Evolutionary conservation across 2,888 invertebrate genomes (phyloP).

Genomic region (Nipponacmea schrenckii): DNA sequence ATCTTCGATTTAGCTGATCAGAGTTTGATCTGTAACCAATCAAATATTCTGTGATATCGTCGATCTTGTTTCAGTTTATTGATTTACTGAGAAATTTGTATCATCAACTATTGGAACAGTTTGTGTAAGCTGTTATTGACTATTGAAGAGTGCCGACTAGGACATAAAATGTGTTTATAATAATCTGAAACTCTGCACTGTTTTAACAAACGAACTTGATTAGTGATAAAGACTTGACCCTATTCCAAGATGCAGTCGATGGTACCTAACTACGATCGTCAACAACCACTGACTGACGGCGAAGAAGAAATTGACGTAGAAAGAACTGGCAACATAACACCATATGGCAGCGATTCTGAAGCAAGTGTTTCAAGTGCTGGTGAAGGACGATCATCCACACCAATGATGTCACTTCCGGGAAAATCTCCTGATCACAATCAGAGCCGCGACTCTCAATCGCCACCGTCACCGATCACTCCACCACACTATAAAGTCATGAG

Average conservation of each 20-base stretch:
- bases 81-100: too few species aligned
- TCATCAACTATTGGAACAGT: too few species aligned
- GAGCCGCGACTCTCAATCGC: neutral
- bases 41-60: too few species aligned
- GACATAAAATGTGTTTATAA: too few species aligned
- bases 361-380: neutral
- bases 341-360: slow-evolving; percentile 1
- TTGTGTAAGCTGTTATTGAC: too few species aligned
- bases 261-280: neutral
- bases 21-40: too few species aligned
- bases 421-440: neutral
- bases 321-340: neutral
- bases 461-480: neutral
- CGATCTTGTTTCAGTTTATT: too few species aligned
- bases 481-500: neutral
- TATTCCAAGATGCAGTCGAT: neutral
- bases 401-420: neutral
- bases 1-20: too few species aligned
- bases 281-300: neutral
- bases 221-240: neutral
- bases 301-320: slow-evolving; percentile 2
- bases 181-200: too few species aligned
- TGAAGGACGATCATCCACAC: neutral
- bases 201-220: too few species aligned
- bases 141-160: too few species aligned